A percentile compares a stretch with the other conserved stretches of the same genome.
phyloP scores from a whole-genome alignment of 2,113 vertebrate genomes.

The Parus major region DNA sequence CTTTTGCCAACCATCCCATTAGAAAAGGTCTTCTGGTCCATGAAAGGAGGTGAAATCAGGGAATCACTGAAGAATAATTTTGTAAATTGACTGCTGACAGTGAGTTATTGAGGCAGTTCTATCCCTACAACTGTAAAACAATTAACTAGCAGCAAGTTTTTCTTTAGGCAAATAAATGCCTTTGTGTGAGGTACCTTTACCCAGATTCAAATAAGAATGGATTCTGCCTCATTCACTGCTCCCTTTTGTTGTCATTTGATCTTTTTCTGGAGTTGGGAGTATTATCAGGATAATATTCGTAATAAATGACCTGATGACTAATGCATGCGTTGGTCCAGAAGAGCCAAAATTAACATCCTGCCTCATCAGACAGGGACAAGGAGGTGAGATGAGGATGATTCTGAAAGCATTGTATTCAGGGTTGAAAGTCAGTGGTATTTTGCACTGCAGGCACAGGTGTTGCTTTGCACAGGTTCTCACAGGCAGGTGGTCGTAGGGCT shows the following conservation, averaged over 20 bases:
- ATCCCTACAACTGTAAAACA: neutral
- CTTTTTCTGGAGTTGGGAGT: neutral
- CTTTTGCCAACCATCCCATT: constrained; percentile 61
- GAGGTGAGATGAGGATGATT: neutral
- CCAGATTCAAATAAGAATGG: neutral
- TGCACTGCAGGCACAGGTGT: fast-evolving
- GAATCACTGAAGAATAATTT: constrained; percentile 9
- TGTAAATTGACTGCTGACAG: constrained; percentile 13
- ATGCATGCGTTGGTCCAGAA: neutral
- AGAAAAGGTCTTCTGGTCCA: constrained; percentile 30
- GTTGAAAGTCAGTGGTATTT: neutral
- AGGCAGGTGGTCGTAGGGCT: neutral
- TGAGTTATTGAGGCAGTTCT: neutral
- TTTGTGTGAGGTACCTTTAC: neutral
- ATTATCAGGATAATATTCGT: neutral
- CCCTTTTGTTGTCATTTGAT: neutral
- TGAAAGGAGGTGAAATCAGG: neutral
- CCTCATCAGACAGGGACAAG: neutral
- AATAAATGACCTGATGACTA: constrained; percentile 43
- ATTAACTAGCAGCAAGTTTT: neutral
- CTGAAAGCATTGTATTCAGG: neutral
- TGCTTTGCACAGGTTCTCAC: fast-evolving
- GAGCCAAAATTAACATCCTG: neutral
- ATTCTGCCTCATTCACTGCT: neutral
- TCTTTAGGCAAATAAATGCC: neutral